phyloP scores from a whole-genome alignment of 2,113 vertebrate genomes.

The Cynopterus brachyotis region DNA sequence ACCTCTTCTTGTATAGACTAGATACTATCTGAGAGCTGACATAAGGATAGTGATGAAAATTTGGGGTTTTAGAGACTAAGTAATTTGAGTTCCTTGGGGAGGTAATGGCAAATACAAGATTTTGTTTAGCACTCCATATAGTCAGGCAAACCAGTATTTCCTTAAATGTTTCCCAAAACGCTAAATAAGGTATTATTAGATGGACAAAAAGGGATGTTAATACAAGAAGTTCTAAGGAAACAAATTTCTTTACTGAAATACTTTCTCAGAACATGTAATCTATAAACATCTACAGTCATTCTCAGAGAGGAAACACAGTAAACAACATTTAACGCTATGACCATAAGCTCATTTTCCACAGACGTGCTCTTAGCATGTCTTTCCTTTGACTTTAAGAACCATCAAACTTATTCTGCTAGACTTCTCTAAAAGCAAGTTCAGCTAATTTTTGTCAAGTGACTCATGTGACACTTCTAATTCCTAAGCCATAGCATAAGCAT shows the following conservation, averaged over 20 bases:
- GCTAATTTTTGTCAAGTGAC: background rate
- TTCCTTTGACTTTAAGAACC: background rate
- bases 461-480: background rate
- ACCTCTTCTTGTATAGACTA: background rate
- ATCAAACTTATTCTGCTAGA: background rate
- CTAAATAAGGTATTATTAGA: background rate
- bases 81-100: background rate
- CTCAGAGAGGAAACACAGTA: background rate
- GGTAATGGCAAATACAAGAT: background rate
- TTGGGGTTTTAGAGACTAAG: background rate
- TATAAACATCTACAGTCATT: background rate
- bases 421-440: background rate
- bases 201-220: background rate
- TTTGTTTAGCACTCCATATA: background rate
- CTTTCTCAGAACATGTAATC: background rate
- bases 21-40: background rate
- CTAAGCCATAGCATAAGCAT: background rate
- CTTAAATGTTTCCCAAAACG: background rate
- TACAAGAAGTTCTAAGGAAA: background rate
- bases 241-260: background rate
- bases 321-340: background rate
- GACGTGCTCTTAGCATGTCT: background rate
- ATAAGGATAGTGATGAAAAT: background rate
- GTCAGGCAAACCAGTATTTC: background rate
- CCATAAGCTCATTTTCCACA: background rate